phyloP scores from a whole-genome alignment of 2,888 invertebrate species.

The Pachydiplax longipennis region DNA sequence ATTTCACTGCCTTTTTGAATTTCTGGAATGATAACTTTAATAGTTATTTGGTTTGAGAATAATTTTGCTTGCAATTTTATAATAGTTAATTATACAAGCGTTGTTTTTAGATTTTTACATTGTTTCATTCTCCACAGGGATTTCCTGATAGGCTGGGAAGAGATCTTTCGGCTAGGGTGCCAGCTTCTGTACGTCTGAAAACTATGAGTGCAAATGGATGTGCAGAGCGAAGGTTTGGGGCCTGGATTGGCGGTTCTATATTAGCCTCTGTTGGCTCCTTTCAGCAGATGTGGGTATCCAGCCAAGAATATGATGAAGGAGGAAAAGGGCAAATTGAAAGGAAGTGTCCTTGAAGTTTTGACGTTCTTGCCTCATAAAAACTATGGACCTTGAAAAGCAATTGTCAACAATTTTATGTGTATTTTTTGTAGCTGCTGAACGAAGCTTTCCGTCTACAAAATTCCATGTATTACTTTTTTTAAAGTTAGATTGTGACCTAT shows the following conservation, averaged over 20 bases:
- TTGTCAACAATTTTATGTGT: background rate
- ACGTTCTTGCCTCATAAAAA: background rate
- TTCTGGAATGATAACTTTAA: too few relatives aligned
- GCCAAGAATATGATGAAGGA: constrained; percentile 98
- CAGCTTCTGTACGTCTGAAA: constrained; percentile 93
- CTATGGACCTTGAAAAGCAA: background rate
- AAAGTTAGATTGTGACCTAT: background rate
- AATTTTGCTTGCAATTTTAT: too few relatives aligned
- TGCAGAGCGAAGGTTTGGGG: constrained; percentile 91
- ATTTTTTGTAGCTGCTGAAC: background rate
- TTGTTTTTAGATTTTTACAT: too few relatives aligned
- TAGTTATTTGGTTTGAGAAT: too few relatives aligned
- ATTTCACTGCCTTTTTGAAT: too few relatives aligned
- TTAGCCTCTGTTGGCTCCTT: constrained; percentile 98
- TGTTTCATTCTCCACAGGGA: constrained; percentile 65
- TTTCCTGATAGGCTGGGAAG: constrained; percentile 92
- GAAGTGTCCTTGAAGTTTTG: constrained; percentile 77
- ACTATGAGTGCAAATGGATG: constrained; percentile 90
- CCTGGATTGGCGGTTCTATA: constrained; percentile 99
- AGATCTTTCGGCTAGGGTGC: constrained; percentile 85
- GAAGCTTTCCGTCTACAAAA: background rate
- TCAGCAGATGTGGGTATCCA: constrained; percentile 99
- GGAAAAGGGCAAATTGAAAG: constrained; percentile 97
- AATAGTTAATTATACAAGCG: too few relatives aligned
- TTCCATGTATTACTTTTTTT: background rate